Evolutionary conservation across 2,888 invertebrate genomes (phyloP), one percentile per base, ranked within the genome.

Genomic region (Callosobruchus maculatus): DNA sequence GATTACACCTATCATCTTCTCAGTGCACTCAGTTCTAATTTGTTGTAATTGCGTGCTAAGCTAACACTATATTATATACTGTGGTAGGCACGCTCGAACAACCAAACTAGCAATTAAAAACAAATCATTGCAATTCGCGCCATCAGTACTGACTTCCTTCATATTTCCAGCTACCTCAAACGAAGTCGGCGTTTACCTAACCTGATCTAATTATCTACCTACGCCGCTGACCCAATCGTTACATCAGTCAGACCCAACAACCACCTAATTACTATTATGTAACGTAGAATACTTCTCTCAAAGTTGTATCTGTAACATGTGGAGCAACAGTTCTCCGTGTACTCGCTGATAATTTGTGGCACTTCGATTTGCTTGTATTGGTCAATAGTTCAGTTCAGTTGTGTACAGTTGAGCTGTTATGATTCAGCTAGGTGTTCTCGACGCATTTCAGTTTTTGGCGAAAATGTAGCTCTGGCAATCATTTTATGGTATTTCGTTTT

Each of bases 231-330:
- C 49, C 49, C 18, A 49, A 74, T 74, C 78, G 76, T 81, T 81
- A 78, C 81, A 80, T 81, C 80, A 81, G 78, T 80, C 80, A 78
- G 72, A 75, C 78, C 80, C 78, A 80, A 80, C 80, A 81, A 81
- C 80, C 78, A 81, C 80, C 81, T 81, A 81, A 81, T 81, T 81
- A 81, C 77, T 76, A 77, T 80, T 81, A 79, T 80, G 80, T 80
- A 81, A 81, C 77, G 78, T 76, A 78, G 77, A 80, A 81, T 80
- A 80, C 78, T 80, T 79, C 77, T 76, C 72, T 77, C 77, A 79
- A 49, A 18, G 7, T 18, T 49, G 18, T 81, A 80, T 80, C 80
- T 77, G 79, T 80, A 81, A 80, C 81, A 81, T 81, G 78, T 81
- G 78, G 81, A 78, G 80, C 80, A 80, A 78, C 80, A 75, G 79